These are phyloP conservation scores for Pteria penguin DNA, from an alignment of 2,888 invertebrate species.

Conservation along the genomic window DNA sequence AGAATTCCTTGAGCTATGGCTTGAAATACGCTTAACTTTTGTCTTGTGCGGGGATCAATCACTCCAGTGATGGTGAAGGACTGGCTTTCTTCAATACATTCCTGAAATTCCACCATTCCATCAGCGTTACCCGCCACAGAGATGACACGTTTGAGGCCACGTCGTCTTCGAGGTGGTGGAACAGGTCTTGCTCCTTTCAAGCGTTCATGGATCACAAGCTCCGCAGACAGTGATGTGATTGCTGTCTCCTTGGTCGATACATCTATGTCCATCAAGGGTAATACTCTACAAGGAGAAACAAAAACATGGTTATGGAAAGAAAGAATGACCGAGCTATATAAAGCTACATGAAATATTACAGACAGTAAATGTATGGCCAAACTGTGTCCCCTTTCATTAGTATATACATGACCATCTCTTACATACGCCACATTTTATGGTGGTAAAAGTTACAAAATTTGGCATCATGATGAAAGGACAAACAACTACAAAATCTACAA, in stretches of 20 bases:
- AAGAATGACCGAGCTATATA: too few species aligned
- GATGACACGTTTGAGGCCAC: conserved; percentile 49
- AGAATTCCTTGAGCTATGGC: conserved; percentile 75
- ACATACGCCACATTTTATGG: too few species aligned
- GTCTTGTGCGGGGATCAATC: conserved; percentile 72
- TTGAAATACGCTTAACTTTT: conserved; percentile 72
- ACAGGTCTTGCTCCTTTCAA: conserved; percentile 55
- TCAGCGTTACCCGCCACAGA: conserved; percentile 46
- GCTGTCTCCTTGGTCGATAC: conserved; percentile 57
- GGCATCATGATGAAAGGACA: too few species aligned
- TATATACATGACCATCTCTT: too few species aligned
- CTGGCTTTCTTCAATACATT: conserved; percentile 55
- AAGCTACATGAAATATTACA: too few species aligned
- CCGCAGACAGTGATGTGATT: conserved; percentile 63
- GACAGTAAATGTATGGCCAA: too few species aligned
- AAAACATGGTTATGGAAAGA: too few species aligned
- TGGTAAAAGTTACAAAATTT: too few species aligned
- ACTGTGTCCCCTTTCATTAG: too few species aligned
- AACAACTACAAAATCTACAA: too few species aligned
- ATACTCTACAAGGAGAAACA: conserved; percentile 54
- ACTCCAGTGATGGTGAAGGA: conserved; percentile 72
- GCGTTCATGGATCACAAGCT: conserved; percentile 72
- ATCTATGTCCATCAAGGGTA: conserved; percentile 69
- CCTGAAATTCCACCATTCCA: conserved; percentile 32
- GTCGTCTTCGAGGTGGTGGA: conserved; percentile 56